These are phyloP conservation scores for Gadopsis bispinosus DNA, from an alignment of 2,797 vertebrate species.

Conservation along the genomic window DNA sequence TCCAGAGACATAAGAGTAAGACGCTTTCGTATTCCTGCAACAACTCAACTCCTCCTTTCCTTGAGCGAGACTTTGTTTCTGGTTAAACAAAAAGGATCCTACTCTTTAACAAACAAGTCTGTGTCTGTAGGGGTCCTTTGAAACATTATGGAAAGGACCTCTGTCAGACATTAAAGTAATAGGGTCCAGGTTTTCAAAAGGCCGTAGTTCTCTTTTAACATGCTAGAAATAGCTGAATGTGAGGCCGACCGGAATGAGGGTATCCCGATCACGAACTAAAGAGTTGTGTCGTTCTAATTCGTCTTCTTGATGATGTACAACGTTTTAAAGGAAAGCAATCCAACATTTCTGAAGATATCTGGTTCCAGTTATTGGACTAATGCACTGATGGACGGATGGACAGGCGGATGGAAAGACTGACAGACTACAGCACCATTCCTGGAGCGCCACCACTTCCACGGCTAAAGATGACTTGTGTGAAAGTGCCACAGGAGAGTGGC, in stretches of 20 bases:
- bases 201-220: neutral
- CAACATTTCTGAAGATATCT: neutral
- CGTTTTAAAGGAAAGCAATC: neutral
- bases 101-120: too few species aligned
- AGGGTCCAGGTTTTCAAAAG: too few species aligned
- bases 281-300: neutral
- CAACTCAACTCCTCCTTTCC: too few species aligned
- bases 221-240: neutral
- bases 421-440: neutral
- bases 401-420: constrained; percentile 8
- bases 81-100: too few species aligned
- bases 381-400: constrained; percentile 21
- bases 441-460: neutral
- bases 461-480: constrained; percentile 1
- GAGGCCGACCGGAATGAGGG: neutral
- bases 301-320: constrained; percentile 10
- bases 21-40: too few species aligned
- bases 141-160: too few species aligned
- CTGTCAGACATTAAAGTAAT: too few species aligned
- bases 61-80: too few species aligned
- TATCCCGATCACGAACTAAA: neutral
- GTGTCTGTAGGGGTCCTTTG: too few species aligned
- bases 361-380: constrained; percentile 3
- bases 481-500: constrained; percentile 18
- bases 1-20: too few species aligned